These are phyloP conservation scores for Drosophila mimetica DNA, from an alignment of 2,888 invertebrate species.

Conservation along the genomic window DNA sequence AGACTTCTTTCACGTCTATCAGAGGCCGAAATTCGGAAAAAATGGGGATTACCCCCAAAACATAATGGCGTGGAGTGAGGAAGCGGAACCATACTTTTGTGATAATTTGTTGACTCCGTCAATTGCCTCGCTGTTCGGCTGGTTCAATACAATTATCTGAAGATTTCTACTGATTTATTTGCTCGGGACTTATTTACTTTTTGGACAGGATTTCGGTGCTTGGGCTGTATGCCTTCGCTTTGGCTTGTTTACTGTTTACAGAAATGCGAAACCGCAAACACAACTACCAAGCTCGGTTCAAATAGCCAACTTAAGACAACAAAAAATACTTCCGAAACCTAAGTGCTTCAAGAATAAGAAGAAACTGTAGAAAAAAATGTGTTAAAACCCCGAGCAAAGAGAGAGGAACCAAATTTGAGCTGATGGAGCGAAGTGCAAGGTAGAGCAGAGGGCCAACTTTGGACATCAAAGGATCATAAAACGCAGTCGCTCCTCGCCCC, in stretches of 20 bases:
- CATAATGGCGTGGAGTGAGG: background rate
- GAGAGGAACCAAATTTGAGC: slow-evolving; percentile 6
- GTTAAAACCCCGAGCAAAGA: slow-evolving; percentile 32
- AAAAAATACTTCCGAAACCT: slow-evolving; percentile 45
- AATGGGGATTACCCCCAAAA: slow-evolving; percentile 19
- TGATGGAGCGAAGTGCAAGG: slow-evolving; percentile 17
- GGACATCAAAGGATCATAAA: slow-evolving; percentile 41
- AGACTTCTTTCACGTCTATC: slow-evolving; percentile 18
- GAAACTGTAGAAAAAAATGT: slow-evolving; percentile 3
- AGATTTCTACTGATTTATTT: slow-evolving; percentile 67
- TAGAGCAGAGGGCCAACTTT: slow-evolving; percentile 22
- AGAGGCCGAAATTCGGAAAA: slow-evolving; percentile 15
- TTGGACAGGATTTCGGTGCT: slow-evolving; percentile 21
- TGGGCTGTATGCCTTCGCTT: slow-evolving; percentile 37
- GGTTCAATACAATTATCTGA: slow-evolving; percentile 65
- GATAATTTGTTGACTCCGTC: slow-evolving; percentile 55
- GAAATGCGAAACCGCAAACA: slow-evolving; percentile 75
- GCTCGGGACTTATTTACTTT: slow-evolving; percentile 45
- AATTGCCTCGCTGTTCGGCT: slow-evolving; percentile 58
- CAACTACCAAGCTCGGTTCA: slow-evolving; percentile 42
- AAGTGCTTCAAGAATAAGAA: slow-evolving; percentile 52
- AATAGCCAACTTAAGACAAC: slow-evolving; percentile 26
- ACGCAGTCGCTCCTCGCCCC: slow-evolving; percentile 25
- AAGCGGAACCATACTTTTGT: background rate
- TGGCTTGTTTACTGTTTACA: slow-evolving; percentile 69